These are phyloP conservation scores for Parapsyche elsis DNA, from an alignment of 1,140 invertebrate genomes.

Conservation along the genomic window DNA sequence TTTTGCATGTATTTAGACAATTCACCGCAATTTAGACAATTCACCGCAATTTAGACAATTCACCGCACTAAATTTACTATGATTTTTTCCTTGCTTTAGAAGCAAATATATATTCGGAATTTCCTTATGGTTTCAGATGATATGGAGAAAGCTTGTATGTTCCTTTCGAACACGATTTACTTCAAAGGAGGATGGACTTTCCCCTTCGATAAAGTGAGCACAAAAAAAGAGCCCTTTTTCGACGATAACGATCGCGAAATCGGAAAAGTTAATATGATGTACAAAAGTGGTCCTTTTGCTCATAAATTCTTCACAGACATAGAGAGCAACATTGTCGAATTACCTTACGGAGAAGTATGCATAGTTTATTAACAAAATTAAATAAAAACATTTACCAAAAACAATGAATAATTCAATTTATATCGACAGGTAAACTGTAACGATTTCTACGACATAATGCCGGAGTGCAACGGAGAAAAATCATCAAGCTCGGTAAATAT, in stretches of 20 bases:
- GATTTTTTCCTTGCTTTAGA: too few relatives aligned
- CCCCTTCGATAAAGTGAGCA: constrained; percentile 74
- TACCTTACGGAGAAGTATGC: constrained; percentile 72
- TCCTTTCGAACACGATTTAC: constrained; percentile 82
- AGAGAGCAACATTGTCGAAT: constrained; percentile 74
- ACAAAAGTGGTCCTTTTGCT: constrained; percentile 66
- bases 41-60: too few relatives aligned
- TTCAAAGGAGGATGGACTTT: constrained; percentile 84
- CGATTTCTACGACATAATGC: constrained; percentile 3
- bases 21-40: too few relatives aligned
- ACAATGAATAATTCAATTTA: neutral
- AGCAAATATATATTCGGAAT: too few relatives aligned
- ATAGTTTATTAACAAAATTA: neutral
- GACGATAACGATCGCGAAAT: constrained; percentile 67
- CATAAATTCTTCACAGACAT: constrained; percentile 67
- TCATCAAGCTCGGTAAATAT: neutral
- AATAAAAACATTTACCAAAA: neutral
- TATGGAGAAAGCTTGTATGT: constrained; percentile 70
- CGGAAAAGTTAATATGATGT: constrained; percentile 73
- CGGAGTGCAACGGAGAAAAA: neutral
- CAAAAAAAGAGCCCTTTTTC: constrained; percentile 68
- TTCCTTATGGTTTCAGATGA: too few relatives aligned
- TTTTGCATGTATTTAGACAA: too few relatives aligned
- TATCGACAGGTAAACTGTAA: neutral
- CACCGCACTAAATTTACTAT: too few relatives aligned